Evolutionary conservation across 2,888 invertebrate species (phyloP).

Genomic region (Drosophila greeni): DNA sequence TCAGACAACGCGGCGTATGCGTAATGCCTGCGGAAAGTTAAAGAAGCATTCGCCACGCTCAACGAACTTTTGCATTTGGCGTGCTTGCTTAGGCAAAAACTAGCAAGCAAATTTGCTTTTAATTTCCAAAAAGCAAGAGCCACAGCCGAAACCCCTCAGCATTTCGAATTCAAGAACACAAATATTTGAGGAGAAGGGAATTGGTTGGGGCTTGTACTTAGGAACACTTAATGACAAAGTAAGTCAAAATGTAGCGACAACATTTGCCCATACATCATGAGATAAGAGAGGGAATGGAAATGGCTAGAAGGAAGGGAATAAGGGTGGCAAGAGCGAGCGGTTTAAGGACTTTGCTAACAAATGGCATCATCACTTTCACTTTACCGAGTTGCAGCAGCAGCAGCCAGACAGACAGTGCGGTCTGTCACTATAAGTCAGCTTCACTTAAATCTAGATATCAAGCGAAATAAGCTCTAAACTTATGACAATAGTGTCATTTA

Average conservation of each 20-base stretch:
- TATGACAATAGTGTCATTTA: background rate
- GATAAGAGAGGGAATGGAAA: constrained; percentile 1
- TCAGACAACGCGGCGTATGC: constrained; percentile 65
- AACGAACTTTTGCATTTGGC: constrained; percentile 9
- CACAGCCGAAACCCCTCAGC: constrained; percentile 23
- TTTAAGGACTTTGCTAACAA: constrained; percentile 54
- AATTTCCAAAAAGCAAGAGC: constrained; percentile 45
- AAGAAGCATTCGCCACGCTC: constrained; percentile 56
- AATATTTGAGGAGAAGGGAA: constrained; percentile 33
- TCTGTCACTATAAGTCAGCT: constrained; percentile 19
- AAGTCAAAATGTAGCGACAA: constrained; percentile 52
- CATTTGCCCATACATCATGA: constrained; percentile 40
- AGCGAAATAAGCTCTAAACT: background rate
- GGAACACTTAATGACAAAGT: constrained; percentile 42
- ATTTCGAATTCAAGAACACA: constrained; percentile 47
- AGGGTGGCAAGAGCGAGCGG: constrained; percentile 16
- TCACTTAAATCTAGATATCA: constrained; percentile 5
- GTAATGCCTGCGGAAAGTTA: constrained; percentile 52
- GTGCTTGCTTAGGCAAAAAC: constrained; percentile 16
- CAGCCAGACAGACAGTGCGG: constrained; percentile 19
- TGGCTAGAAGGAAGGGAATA: background rate
- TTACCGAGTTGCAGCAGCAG: constrained; percentile 31
- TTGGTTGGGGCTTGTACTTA: constrained; percentile 9
- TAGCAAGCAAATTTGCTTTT: constrained; percentile 61
- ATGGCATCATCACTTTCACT: constrained; percentile 64